Evolutionary conservation across 2,888 invertebrate species (phyloP).

Genomic region (Glaucopsyche alexis): DNA sequence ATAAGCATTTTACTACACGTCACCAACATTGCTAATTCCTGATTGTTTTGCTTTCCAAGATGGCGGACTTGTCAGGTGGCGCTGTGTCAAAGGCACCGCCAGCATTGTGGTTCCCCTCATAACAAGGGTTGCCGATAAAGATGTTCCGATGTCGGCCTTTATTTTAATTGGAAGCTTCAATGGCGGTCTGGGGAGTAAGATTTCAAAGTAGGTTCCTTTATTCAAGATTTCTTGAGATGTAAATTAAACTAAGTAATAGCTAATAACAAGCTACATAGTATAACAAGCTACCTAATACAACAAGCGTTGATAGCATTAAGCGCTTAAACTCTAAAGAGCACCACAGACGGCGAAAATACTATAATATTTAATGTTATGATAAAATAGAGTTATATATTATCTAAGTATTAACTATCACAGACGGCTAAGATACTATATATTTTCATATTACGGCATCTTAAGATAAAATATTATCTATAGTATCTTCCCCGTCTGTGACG

Average conservation of each 20-base stretch:
- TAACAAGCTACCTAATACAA: background rate
- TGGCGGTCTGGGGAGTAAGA: constrained; percentile 10
- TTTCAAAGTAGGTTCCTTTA: background rate
- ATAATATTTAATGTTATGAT: too few relatives aligned
- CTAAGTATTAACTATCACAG: too few relatives aligned
- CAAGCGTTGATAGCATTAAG: too few relatives aligned
- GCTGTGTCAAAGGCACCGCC: constrained; percentile 52
- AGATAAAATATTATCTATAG: too few relatives aligned
- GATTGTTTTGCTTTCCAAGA: constrained; percentile 13
- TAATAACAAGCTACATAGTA: background rate
- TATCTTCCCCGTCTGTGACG: too few relatives aligned
- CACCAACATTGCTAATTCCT: constrained; percentile 20
- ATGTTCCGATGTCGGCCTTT: constrained; percentile 7
- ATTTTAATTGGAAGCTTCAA: constrained; percentile 2
- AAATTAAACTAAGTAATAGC: background rate
- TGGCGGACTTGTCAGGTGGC: constrained; percentile 18
- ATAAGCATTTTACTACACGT: background rate
- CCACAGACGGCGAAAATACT: too few relatives aligned
- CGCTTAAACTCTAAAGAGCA: too few relatives aligned
- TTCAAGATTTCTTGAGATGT: background rate
- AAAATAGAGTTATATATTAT: too few relatives aligned
- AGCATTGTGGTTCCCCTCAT: constrained; percentile 52
- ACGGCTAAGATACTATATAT: too few relatives aligned
- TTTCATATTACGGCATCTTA: too few relatives aligned
- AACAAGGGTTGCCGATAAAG: constrained; percentile 38